Evolutionary conservation across 2,113 vertebrate species (phyloP).

Genomic region (Aegithalos caudatus): DNA sequence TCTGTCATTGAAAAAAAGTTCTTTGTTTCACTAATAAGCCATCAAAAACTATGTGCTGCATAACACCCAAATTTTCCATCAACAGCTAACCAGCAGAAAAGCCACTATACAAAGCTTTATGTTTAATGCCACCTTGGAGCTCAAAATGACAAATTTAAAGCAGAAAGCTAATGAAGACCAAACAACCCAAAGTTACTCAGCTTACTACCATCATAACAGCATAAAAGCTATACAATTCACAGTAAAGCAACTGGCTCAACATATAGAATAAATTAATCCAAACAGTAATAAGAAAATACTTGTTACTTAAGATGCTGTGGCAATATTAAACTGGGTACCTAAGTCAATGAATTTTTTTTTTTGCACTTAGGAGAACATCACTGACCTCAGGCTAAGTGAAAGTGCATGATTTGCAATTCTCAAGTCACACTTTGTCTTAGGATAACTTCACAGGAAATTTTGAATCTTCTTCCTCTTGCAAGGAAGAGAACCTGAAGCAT

Average conservation of each 20-base stretch:
- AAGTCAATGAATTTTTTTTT: background rate
- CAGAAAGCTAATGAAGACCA: background rate
- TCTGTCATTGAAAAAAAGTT: background rate
- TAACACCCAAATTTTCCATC: background rate
- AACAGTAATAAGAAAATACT: background rate
- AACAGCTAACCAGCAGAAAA: background rate
- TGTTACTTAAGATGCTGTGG: background rate
- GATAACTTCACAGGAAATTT: background rate
- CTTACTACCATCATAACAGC: background rate
- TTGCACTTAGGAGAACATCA: background rate
- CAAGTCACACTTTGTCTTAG: background rate
- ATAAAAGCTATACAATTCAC: background rate
- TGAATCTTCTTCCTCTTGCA: background rate
- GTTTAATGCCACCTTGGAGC: background rate
- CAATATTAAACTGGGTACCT: background rate
- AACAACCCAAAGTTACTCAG: background rate
- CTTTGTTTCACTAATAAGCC: background rate
- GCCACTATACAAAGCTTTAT: background rate
- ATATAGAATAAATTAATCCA: background rate
- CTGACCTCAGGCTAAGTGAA: background rate
- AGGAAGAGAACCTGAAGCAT: background rate
- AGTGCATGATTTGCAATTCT: background rate
- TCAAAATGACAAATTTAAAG: background rate
- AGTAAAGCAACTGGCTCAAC: background rate
- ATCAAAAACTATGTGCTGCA: background rate